A percentile compares a stretch with the other conserved stretches of the same genome.
phyloP scores from a whole-genome alignment of 2,888 invertebrate species.

The Aporophyla lueneburgensis region DNA sequence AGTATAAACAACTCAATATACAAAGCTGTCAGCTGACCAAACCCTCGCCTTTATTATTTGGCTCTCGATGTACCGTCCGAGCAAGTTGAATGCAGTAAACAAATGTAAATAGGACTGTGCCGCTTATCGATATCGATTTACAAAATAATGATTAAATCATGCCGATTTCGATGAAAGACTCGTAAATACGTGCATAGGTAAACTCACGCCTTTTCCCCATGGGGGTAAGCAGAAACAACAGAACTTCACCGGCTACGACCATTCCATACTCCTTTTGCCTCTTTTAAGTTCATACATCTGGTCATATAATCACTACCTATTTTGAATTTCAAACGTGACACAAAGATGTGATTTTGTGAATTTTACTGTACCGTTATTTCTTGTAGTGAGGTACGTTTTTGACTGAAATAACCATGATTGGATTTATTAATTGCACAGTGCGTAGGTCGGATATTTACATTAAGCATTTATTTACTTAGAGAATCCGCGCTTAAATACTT shows the following conservation, averaged over 20 bases:
- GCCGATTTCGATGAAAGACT: not conserved
- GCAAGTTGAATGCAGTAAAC: conserved; percentile 69
- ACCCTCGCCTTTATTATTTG: conserved; percentile 42
- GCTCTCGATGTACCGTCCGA: conserved; percentile 61
- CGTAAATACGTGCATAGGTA: too few relatives aligned
- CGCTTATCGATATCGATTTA: conserved; percentile 6
- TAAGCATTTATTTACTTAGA: not conserved
- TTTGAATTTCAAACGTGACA: too few relatives aligned
- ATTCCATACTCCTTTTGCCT: too few relatives aligned
- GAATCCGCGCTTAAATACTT: not conserved
- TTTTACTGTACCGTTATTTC: too few relatives aligned
- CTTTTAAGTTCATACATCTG: too few relatives aligned
- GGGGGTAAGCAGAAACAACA: too few relatives aligned
- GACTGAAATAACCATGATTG: not conserved
- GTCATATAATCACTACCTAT: too few relatives aligned
- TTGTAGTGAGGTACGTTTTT: not conserved
- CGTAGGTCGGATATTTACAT: not conserved
- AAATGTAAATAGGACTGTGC: conserved; percentile 65
- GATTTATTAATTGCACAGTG: not conserved
- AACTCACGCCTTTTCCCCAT: too few relatives aligned
- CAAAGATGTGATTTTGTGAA: too few relatives aligned
- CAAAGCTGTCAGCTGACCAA: conserved; percentile 11
- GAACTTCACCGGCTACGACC: too few relatives aligned
- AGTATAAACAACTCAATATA: conserved; percentile 9
- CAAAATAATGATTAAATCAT: not conserved